Conservation (phyloP, 2,797 vertebrate species). For the Carcharodon carcharias region DNA sequence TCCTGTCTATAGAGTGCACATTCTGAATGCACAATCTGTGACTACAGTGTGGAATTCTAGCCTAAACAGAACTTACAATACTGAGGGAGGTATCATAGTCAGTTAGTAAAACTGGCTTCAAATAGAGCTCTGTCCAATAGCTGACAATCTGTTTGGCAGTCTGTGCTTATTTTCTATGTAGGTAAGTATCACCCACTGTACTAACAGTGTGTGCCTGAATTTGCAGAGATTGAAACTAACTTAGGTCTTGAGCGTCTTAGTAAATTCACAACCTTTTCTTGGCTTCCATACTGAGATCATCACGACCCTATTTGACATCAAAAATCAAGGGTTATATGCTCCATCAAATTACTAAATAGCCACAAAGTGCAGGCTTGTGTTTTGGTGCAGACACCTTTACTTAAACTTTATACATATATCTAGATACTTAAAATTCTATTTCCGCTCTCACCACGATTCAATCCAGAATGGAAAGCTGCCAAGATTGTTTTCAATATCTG, state of each 20-base stretch:
- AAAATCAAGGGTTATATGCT: neutral
- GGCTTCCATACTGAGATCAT: neutral
- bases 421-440: slow-evolving; percentile 35
- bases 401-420: slow-evolving; percentile 1
- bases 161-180: neutral
- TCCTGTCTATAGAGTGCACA: neutral
- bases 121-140: neutral
- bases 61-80: slow-evolving; percentile 3
- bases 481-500: slow-evolving; percentile 33
- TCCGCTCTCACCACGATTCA: slow-evolving; percentile 8
- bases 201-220: neutral
- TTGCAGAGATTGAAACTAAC: slow-evolving; percentile 1
- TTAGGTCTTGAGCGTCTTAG: neutral
- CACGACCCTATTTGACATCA: neutral
- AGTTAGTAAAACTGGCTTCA: neutral
- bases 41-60: neutral
- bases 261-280: neutral
- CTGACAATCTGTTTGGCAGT: neutral
- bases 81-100: neutral
- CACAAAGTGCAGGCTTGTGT: neutral
- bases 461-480: slow-evolving; percentile 34
- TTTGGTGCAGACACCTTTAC: slow-evolving; percentile 26
- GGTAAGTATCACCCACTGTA: neutral
- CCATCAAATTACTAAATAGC: slow-evolving; percentile 23
- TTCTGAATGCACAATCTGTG: neutral